Conservation (phyloP, 2,888 invertebrate genomes). For the Apamea monoglypha region DNA sequence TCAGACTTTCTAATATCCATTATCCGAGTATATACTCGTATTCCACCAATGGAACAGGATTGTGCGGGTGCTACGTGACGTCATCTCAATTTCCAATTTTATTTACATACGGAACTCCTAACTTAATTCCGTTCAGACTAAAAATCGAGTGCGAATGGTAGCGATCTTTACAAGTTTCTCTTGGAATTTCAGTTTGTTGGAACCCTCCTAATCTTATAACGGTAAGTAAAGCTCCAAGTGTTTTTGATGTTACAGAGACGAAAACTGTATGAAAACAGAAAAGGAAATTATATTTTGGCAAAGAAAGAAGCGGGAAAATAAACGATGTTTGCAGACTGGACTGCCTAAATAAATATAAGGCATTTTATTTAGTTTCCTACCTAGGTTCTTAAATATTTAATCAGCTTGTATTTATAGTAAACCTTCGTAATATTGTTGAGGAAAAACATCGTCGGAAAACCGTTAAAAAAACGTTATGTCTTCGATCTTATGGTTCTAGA, state of each 20-base stretch:
- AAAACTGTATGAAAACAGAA: constrained; percentile 42
- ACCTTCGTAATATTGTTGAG: not conserved
- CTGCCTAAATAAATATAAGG: constrained; percentile 20
- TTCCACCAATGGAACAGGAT: constrained; percentile 31
- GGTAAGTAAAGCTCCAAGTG: constrained; percentile 49
- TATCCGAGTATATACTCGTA: constrained; percentile 36
- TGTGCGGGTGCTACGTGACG: constrained; percentile 56
- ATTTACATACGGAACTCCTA: constrained; percentile 63
- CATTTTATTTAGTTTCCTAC: constrained; percentile 20
- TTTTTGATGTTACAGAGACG: constrained; percentile 38
- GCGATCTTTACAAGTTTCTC: constrained; percentile 53
- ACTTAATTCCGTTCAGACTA: constrained; percentile 58
- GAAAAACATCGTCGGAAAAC: not conserved
- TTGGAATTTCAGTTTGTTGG: constrained; percentile 51
- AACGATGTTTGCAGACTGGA: constrained; percentile 27
- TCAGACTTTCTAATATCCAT: constrained; percentile 33
- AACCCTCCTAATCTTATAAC: constrained; percentile 51
- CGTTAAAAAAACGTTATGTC: not conserved
- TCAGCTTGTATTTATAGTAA: constrained; percentile 15
- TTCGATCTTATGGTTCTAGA: too few relatives aligned
- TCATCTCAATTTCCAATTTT: constrained; percentile 60
- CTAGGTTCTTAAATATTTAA: constrained; percentile 14
- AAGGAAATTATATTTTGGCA: constrained; percentile 33
- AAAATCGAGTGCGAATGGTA: constrained; percentile 61
- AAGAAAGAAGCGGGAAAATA: constrained; percentile 23